Conservation (phyloP, 2,113 vertebrate species). For the Heterotis niloticus region DNA sequence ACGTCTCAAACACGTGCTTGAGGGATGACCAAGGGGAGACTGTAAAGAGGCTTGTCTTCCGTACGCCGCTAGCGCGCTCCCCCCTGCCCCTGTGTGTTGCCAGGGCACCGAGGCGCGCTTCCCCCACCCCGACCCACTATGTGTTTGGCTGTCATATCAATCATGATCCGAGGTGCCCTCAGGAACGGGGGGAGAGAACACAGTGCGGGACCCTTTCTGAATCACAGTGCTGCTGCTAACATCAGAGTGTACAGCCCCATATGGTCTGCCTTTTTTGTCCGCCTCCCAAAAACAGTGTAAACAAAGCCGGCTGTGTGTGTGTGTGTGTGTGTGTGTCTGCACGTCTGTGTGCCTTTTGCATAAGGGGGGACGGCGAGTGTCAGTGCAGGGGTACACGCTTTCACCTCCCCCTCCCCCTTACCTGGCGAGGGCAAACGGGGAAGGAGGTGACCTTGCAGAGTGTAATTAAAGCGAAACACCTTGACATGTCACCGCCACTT, state of each 20-base stretch:
- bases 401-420: constrained; percentile 4
- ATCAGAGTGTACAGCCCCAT: background rate
- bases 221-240: background rate
- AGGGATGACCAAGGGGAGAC: no score
- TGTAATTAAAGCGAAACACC: constrained; percentile 80
- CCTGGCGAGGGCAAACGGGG: constrained; percentile 53
- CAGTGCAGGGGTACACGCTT: background rate
- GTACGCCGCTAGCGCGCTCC: no score
- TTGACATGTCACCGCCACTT: constrained; percentile 75
- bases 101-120: no score
- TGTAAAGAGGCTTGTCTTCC: no score
- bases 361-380: background rate
- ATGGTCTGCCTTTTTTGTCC: no score
- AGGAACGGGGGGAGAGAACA: background rate
- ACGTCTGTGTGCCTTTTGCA: background rate
- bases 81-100: no score
- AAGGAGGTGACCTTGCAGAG: constrained; percentile 70
- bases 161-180: background rate
- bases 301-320: background rate
- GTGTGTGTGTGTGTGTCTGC: no score
- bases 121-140: no score
- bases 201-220: background rate
- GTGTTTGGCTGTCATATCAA: no score
- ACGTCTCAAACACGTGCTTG: no score
- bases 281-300: background rate